Conservation (phyloP, 2,888 invertebrate genomes). For the Serripes groenlandicus region DNA sequence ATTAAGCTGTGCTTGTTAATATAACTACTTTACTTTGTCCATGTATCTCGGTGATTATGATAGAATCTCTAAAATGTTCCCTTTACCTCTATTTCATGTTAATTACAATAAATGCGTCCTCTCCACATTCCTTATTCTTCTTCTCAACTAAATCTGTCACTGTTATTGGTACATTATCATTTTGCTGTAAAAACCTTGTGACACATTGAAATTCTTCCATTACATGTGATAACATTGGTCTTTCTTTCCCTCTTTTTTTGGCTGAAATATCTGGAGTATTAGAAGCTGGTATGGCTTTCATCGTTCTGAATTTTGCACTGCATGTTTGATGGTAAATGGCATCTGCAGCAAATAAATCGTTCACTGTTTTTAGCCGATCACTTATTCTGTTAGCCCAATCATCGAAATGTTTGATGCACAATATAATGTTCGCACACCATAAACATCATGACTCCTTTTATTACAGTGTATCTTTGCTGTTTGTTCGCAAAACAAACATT, state of each 20-base stretch:
- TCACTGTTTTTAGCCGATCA: conserved; percentile 17
- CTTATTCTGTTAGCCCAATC: conserved; percentile 70
- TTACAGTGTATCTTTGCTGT: too few species aligned
- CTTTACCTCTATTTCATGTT: conserved; percentile 62
- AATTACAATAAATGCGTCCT: conserved; percentile 25
- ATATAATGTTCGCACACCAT: too few species aligned
- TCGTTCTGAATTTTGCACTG: conserved; percentile 8
- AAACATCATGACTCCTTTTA: too few species aligned
- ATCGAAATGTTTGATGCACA: conserved; percentile 26
- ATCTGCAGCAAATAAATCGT: conserved; percentile 39
- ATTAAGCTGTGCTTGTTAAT: conserved; percentile 44
- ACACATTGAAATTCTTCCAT: conserved; percentile 36
- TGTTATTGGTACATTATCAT: conserved; percentile 49
- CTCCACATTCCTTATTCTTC: conserved; percentile 31
- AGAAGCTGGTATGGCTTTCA: neutral
- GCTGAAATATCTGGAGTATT: too few species aligned
- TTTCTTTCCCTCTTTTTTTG: neutral
- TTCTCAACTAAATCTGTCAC: conserved; percentile 40
- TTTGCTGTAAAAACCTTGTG: conserved; percentile 33
- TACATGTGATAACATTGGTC: conserved; percentile 6
- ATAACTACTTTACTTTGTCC: conserved; percentile 62
- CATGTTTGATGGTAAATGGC: conserved; percentile 41
- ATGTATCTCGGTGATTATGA: conserved; percentile 60
- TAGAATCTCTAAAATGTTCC: conserved; percentile 59
- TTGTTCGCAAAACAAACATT: too few species aligned